Base-by-base conservation (phyloP, 2,797 vertebrate species). In the Fratercula arctica region DNA sequence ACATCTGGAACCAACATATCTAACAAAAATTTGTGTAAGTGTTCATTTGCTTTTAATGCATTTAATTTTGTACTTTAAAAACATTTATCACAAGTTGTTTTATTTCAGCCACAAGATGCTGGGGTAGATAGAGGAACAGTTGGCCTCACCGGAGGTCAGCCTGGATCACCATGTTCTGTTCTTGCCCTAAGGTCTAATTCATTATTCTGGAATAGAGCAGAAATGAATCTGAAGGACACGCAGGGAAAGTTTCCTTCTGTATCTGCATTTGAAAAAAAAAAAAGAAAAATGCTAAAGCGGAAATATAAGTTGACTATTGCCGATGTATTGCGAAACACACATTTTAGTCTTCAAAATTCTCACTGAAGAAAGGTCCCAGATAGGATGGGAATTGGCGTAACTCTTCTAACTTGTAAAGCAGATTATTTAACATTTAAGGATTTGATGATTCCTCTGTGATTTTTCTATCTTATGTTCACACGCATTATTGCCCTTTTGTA, bases 361-460 rank as follows among this genome's bases (percentile, higher is more conserved):
- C 61, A 46, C 28, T 53, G 61, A 31, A 60, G 74, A 85, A 83
- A 93, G 19, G 8, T 83, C 60, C 57, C 50, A 72, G 17, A 69
- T 48, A 94, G 80, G 86, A 96, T 89, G 77, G 51, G 84, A 93
- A 86, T 7, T 80, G 79, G 63, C 7, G 1, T 64, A 87, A 88
- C 60, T 68, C 64, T 90, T 59, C 67, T 66, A 77, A 92, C 90
- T 88, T 95, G 45, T 87, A 93, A 89, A 87, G 85, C 24, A 88
- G 48, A 87, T 94, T 95, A 94, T 90, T 96, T 89, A 89, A 67
- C 81, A 70, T 92, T 88, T 91, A 94, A 88, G 64, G 78, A 95
- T 87, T 96, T 94, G 46, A 95, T 94, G 76, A 92, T 53, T 95
- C 96, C 94, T 95, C 80, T 96, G 94, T 91, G 94, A 90, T 93